Evolutionary conservation across 2,888 invertebrate genomes (phyloP).

Genomic region (Lepidonotus clava): DNA sequence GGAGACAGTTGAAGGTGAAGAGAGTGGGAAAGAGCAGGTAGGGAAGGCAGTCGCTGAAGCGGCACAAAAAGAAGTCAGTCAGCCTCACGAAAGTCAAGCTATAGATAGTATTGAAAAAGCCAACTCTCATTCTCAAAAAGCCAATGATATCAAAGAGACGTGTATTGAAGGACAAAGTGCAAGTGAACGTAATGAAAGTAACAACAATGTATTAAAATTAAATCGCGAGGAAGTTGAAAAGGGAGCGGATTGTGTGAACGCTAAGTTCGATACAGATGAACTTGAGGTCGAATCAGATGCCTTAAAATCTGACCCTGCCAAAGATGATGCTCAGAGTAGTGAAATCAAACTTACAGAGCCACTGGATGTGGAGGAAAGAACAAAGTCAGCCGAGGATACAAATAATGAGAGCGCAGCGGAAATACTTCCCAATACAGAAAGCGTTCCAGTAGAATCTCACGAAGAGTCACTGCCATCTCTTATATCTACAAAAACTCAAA

Average conservation of each 20-base stretch:
- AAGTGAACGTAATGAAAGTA: background rate
- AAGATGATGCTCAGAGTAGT: background rate
- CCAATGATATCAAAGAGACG: background rate
- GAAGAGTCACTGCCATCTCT: background rate
- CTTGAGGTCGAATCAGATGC: background rate
- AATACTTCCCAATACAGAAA: background rate
- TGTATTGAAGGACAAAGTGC: background rate
- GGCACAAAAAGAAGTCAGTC: background rate
- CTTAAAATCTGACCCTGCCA: background rate
- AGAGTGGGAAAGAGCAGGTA: background rate
- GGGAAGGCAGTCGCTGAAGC: background rate
- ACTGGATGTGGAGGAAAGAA: too few species aligned
- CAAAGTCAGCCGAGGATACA: background rate
- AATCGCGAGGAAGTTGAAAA: background rate
- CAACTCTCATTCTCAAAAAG: background rate
- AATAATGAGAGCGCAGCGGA: background rate
- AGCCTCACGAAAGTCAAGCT: background rate
- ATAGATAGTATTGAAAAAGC: background rate
- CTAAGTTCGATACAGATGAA: background rate
- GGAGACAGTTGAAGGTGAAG: background rate
- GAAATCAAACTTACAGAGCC: background rate
- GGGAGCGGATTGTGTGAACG: background rate
- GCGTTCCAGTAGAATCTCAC: background rate
- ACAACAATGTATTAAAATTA: background rate
- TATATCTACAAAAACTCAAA: background rate